phyloP scores from a whole-genome alignment of 2,113 vertebrate species.

The Vulpes ferrilata region DNA sequence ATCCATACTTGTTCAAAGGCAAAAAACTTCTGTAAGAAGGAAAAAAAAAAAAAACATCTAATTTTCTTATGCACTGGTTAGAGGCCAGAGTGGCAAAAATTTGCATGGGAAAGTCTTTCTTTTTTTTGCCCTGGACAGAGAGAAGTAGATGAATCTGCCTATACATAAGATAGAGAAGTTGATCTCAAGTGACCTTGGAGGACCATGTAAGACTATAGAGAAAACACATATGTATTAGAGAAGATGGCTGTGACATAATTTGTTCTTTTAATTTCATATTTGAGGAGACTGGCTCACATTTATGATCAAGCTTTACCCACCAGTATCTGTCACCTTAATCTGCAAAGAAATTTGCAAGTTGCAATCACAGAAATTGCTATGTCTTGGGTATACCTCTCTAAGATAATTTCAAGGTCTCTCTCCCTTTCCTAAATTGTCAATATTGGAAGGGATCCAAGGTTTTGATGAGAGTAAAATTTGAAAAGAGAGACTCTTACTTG shows the following conservation, averaged over 20 bases:
- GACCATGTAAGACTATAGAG: neutral
- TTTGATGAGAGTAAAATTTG: neutral
- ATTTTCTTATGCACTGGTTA: neutral
- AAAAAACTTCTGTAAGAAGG: neutral
- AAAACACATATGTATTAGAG: neutral
- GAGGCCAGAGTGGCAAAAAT: neutral
- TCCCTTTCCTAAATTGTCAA: neutral
- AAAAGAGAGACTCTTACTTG: neutral
- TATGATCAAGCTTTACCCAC: neutral
- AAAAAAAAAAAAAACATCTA: no score
- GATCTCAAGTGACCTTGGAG: neutral
- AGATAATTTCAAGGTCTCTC: neutral
- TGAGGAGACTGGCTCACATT: slow-evolving; percentile 40
- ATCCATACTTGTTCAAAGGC: neutral
- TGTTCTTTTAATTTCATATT: neutral
- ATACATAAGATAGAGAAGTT: neutral
- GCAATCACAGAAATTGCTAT: neutral
- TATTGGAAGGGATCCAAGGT: neutral
- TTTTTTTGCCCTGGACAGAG: neutral
- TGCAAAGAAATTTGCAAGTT: neutral
- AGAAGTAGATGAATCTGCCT: neutral
- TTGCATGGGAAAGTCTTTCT: neutral
- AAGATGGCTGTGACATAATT: neutral
- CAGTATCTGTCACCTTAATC: neutral
- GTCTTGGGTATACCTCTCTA: neutral